These are phyloP conservation scores for Ostrea edulis DNA, from an alignment of 1,140 invertebrate genomes.

Conservation along the genomic window DNA sequence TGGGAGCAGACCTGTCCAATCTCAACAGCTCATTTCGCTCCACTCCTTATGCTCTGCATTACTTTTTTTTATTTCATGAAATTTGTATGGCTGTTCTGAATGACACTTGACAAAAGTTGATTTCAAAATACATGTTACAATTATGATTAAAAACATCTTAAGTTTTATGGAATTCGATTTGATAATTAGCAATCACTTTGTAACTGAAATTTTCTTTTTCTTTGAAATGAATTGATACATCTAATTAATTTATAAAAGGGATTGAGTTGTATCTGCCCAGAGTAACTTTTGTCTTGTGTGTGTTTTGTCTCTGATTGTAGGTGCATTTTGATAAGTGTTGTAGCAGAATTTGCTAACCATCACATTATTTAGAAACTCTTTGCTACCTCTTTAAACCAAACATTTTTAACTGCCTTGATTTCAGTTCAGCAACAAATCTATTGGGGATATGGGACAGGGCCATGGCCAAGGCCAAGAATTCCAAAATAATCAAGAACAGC, in stretches of 20 bases:
- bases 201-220: too few species aligned
- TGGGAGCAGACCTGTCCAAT: conserved; percentile 23
- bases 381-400: conserved; percentile 38
- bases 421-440: conserved; percentile 67
- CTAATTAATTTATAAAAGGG: background rate
- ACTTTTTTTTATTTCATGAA: conserved; percentile 18
- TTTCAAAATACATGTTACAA: background rate
- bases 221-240: too few species aligned
- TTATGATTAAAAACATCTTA: background rate
- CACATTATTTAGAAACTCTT: conserved; percentile 37
- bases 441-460: background rate
- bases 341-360: conserved; percentile 38
- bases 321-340: conserved; percentile 36
- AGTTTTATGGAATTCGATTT: background rate
- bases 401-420: conserved; percentile 56
- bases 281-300: conserved; percentile 26
- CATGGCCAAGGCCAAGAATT: conserved; percentile 35
- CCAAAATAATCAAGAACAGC: conserved; percentile 40
- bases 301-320: conserved; percentile 16
- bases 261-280: background rate
- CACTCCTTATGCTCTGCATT: background rate
- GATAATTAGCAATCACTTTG: too few species aligned
- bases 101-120: conserved; percentile 19
- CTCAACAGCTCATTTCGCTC: conserved; percentile 15
- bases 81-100: conserved; percentile 17